Percentiles rank a stretch among this genome's conserved stretches.
Evolutionary conservation across 2,797 vertebrate genomes (phyloP).

Genomic region (Alexandromys oeconomus): DNA sequence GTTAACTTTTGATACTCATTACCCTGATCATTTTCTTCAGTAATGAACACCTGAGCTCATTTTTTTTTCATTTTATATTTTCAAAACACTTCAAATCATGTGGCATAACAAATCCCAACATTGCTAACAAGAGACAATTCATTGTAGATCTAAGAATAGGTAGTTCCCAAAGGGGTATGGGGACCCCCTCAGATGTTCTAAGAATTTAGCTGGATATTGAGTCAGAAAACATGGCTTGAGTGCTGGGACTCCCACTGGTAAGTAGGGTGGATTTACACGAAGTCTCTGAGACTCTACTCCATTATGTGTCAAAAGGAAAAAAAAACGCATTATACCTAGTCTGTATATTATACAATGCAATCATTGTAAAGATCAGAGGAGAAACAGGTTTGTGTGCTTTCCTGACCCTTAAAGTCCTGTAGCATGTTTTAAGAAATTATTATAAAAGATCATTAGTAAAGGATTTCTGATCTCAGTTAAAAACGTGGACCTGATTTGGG

Average conservation of each 20-base stretch:
- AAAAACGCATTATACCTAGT: neutral
- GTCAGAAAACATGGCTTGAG: neutral
- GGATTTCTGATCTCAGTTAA: conserved; percentile 44
- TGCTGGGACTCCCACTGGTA: neutral
- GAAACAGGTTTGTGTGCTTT: neutral
- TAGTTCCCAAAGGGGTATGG: neutral
- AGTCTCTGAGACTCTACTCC: neutral
- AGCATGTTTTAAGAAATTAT: conserved; percentile 48
- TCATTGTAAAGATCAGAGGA: conserved; percentile 37
- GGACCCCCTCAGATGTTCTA: neutral
- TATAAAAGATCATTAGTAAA: conserved; percentile 60
- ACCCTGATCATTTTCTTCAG: conserved; percentile 19
- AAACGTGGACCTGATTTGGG: neutral
- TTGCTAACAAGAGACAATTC: conserved; percentile 30
- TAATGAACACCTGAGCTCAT: conserved; percentile 37
- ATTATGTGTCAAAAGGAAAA: neutral
- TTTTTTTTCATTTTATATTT: conserved; percentile 58
- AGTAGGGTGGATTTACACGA: neutral
- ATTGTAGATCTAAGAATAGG: neutral
- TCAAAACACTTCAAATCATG: conserved; percentile 51
- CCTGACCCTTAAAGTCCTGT: neutral
- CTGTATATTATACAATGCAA: neutral
- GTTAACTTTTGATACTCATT: conserved; percentile 53
- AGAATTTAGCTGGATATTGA: conserved; percentile 13
- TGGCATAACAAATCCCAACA: neutral